Evolutionary conservation across 2,888 invertebrate genomes (phyloP).

Genomic region (Lasioglossum vierecki): DNA sequence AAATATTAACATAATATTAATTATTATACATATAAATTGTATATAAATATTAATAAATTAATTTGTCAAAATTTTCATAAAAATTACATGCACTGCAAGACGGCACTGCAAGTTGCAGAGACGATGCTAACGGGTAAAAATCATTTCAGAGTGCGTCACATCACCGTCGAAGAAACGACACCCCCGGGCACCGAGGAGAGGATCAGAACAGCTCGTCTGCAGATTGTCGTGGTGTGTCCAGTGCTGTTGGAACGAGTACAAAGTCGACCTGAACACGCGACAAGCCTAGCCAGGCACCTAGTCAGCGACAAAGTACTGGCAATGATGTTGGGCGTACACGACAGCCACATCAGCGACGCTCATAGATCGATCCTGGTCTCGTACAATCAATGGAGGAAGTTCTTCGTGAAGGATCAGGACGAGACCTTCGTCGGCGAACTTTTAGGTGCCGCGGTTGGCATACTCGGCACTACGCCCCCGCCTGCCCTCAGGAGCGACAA

Average conservation of each 20-base stretch:
- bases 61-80: background rate
- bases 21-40: no score
- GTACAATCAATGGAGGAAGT: conserved; percentile 92
- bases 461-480: conserved; percentile 85
- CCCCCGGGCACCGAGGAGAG: conserved; percentile 85
- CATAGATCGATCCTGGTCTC: conserved; percentile 89
- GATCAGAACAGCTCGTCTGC: conserved; percentile 89
- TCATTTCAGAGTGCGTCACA: conserved; percentile 88
- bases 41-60: no score
- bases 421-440: conserved; percentile 93
- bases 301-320: conserved; percentile 91
- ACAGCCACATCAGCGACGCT: conserved; percentile 88
- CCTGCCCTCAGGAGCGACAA: conserved; percentile 84
- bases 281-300: conserved; percentile 86
- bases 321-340: conserved; percentile 92
- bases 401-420: conserved; percentile 92
- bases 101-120: no score
- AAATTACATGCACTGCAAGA: no score
- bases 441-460: conserved; percentile 92
- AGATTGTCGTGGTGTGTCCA: conserved; percentile 93
- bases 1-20: no score
- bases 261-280: conserved; percentile 85
- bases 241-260: conserved; percentile 88
- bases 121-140: background rate
- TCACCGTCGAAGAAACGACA: conserved; percentile 89